A percentile compares a stretch with the other conserved stretches of the same genome.
Conservation (phyloP, 2,888 invertebrate species). For the Caenorhabditis afra region DNA sequence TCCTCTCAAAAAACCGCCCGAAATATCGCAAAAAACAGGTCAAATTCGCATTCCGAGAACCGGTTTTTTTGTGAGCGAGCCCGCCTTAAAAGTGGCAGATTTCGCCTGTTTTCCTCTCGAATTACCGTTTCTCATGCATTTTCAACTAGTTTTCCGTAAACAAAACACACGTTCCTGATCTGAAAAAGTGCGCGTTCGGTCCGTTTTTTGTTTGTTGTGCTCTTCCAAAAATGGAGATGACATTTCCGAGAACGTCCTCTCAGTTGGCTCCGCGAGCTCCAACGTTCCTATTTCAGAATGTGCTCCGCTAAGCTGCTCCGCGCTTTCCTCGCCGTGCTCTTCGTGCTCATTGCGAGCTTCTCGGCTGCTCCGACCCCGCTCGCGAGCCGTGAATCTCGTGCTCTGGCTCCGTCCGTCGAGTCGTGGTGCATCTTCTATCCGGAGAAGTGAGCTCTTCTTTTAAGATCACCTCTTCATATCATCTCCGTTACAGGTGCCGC, state of each 20-base stretch:
- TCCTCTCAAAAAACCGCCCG: too few species aligned
- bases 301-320: conserved; percentile 3
- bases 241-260: too few species aligned
- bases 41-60: too few species aligned
- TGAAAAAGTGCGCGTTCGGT: too few species aligned
- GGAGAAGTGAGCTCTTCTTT: conserved; percentile 42
- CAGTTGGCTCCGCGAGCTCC: too few species aligned
- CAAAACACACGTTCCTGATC: too few species aligned
- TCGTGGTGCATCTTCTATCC: conserved; percentile 68
- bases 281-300: too few species aligned
- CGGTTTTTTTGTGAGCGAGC: too few species aligned
- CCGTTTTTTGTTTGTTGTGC: too few species aligned
- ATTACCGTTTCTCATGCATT: neutral
- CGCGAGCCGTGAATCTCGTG: conserved; percentile 41
- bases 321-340: conserved; percentile 21
- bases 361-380: conserved; percentile 33
- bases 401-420: conserved; percentile 61
- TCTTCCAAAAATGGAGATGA: too few species aligned
- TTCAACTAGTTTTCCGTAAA: neutral
- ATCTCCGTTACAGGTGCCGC: conserved; percentile 45
- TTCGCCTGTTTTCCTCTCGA: neutral
- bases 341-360: conserved; percentile 18
- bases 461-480: neutral
- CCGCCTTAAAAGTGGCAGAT: too few species aligned
- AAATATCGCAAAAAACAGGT: too few species aligned